Conservation (phyloP, 2,888 invertebrate species). For the Cheilosia urbana region DNA sequence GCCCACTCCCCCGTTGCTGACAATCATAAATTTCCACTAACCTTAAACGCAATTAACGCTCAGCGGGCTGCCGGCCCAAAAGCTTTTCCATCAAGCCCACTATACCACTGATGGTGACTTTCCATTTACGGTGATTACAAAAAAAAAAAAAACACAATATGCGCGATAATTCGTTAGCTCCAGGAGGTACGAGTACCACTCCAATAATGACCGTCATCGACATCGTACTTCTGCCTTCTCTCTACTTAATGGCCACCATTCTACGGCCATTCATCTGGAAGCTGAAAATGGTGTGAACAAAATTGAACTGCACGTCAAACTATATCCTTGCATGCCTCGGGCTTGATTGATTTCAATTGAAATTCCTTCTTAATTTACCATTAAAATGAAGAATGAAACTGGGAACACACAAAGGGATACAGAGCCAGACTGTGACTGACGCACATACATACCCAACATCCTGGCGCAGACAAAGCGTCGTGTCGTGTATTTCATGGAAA, state of each 20-base stretch:
- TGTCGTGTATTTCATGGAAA: constrained; percentile 46
- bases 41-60: constrained; percentile 62
- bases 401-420: constrained; percentile 41
- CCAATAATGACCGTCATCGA: constrained; percentile 36
- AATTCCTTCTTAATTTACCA: constrained; percentile 74
- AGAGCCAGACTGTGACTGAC: not conserved
- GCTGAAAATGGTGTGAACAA: constrained; percentile 1
- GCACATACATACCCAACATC: not conserved
- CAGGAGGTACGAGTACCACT: constrained; percentile 60
- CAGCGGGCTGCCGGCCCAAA: constrained; percentile 33
- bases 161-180: constrained; percentile 65
- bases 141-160: not conserved
- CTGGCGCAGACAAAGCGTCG: constrained; percentile 38
- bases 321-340: constrained; percentile 70
- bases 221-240: not conserved
- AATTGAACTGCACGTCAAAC: constrained; percentile 56
- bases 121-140: constrained; percentile 42
- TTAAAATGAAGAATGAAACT: constrained; percentile 47
- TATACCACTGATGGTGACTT: constrained; percentile 48
- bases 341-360: constrained; percentile 75
- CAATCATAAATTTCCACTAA: constrained; percentile 66
- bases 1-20: constrained; percentile 18
- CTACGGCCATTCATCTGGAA: constrained; percentile 54
- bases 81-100: constrained; percentile 17
- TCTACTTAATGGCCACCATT: constrained; percentile 46